Base-by-base conservation (phyloP, 2,888 invertebrate genomes). In the Argynnis bischoffii region DNA sequence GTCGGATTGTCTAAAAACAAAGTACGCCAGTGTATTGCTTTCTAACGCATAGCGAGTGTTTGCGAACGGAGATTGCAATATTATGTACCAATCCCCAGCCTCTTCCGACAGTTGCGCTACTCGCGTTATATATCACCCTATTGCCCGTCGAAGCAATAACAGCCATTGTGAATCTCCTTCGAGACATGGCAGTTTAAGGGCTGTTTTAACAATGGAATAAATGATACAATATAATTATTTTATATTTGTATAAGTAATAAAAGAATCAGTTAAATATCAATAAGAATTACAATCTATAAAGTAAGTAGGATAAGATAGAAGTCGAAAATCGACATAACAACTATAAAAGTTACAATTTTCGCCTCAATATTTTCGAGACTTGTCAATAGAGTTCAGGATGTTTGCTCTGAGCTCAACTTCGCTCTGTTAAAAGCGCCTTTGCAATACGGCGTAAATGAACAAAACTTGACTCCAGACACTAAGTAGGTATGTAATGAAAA, bases 31-130 rank as follows among this genome's bases (percentile, higher is more conserved):
- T 70, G 86, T 88, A 87, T 88, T 84, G 77, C 77, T 83, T 86
- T 83, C 83, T 79, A 85, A 85, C 83, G 84, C 85, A 86, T 79
- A 84, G 79, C 74, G 76, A 79, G 76, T 89, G 86, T 89, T 89
- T 89, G 86, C 84, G 71, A 76, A 83, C 82, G 84, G 88, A 89
- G 87, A 89, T 89, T 89, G 89, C 89, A 88, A 88, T 89, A 88
- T 88, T 87, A 87, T 88, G 88, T 87, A 87, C 84, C 85, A 84
- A 89, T 85, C 85, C 81, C 81, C 74, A 81, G 82, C 81, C 81
- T 84, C 82, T 85, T 82, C 82, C 81, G 78, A 79, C 77, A 79
- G 78, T 77, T 78, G 79, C 79, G 80, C 72, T 77, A 79, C 80
- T 78, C 80, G 80, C 79, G 79, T 85, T 80, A 81, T 85, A 88